Base-by-base conservation (phyloP, 2,113 vertebrate species). In the Lepus timidus region DNA sequence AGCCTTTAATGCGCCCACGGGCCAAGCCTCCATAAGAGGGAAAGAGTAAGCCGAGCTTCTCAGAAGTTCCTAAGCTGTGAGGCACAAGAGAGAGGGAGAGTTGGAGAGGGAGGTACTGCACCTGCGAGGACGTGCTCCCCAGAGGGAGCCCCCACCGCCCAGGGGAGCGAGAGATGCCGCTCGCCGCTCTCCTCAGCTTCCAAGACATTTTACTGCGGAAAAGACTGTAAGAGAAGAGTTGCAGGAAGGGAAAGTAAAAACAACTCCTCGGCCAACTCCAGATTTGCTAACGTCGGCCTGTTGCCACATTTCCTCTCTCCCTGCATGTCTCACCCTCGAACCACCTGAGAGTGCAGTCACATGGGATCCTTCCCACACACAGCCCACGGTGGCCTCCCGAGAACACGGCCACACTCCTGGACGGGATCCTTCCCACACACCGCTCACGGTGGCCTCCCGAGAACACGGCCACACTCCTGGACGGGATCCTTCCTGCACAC, bases 221-320 rank as follows among this genome's bases (percentile, higher is more conserved):
- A 75, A 89, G 74, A 80, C 33, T 52, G 49, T 65, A 61, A 80
- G 31, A 76, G n/a, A 71, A 89, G 44, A 82, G n/a, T 73, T 74
- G 23, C 62, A 36, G 83, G 85, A 88, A 94, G 52, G 81, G 33
- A 22, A 61, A 75, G n/a, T 29, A 22, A 68, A 90, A 64, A 1
- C 3, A 91, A 75, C 33, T 88, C 73, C 36, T 61, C 29, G 36
- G 88, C 67, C 80, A 51, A 76, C 65, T 95, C 95, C 73, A 75
- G 65, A 80, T 49, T 87, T 78, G 61, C 92, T 73, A 93, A 91
- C 33, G 73, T n/a, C 62, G 64, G 88, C 86, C 83, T 84, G 82
- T 83, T 74, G 33, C n/a, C 27, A 55, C 71, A 68, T 44, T 83
- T 80, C 58, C 85, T 84, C 27, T 84, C 44, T 79, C 29, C 76